Conservation (phyloP, 1,140 invertebrate species). For the Drosophila busckii region DNA sequence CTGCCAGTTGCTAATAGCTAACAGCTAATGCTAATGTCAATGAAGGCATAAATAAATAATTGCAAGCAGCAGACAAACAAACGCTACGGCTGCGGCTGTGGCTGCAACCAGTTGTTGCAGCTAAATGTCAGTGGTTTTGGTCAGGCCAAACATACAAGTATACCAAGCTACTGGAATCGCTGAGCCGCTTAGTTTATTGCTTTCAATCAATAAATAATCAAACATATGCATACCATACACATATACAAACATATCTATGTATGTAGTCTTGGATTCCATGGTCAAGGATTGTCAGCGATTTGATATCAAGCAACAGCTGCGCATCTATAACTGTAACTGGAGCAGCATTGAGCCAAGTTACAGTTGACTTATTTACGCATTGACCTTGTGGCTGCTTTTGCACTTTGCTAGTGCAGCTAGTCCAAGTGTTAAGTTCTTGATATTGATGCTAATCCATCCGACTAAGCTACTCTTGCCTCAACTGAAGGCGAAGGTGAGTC, state of each 20-base stretch:
- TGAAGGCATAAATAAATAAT: slow-evolving; percentile 77
- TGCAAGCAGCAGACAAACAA: slow-evolving; percentile 38
- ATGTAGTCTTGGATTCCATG: slow-evolving; percentile 40
- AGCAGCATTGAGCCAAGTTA: slow-evolving; percentile 14
- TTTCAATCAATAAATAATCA: too few species aligned
- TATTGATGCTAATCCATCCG: slow-evolving; percentile 58
- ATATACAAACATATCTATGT: slow-evolving; percentile 4
- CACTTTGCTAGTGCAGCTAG: slow-evolving; percentile 18
- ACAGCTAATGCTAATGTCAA: slow-evolving; percentile 70
- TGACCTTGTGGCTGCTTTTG: slow-evolving; percentile 27
- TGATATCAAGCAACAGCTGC: slow-evolving; percentile 27
- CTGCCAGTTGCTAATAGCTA: slow-evolving; percentile 23
- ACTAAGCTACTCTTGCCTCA: slow-evolving; percentile 5
- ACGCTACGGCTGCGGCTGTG: slow-evolving; percentile 22
- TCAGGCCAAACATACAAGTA: slow-evolving; percentile 54
- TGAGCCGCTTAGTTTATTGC: too few species aligned
- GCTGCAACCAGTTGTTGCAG: slow-evolving; percentile 57
- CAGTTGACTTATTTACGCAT: slow-evolving; percentile 6
- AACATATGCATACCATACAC: too few species aligned
- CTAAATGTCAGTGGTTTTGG: slow-evolving; percentile 72
- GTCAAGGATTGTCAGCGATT: slow-evolving; percentile 52
- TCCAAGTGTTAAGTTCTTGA: background rate
- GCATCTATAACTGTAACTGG: slow-evolving; percentile 40
- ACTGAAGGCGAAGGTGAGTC: slow-evolving; percentile 38
- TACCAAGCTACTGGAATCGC: slow-evolving; percentile 48